phyloP scores from a whole-genome alignment of 2,113 vertebrate species.

The Daboia siamensis region DNA sequence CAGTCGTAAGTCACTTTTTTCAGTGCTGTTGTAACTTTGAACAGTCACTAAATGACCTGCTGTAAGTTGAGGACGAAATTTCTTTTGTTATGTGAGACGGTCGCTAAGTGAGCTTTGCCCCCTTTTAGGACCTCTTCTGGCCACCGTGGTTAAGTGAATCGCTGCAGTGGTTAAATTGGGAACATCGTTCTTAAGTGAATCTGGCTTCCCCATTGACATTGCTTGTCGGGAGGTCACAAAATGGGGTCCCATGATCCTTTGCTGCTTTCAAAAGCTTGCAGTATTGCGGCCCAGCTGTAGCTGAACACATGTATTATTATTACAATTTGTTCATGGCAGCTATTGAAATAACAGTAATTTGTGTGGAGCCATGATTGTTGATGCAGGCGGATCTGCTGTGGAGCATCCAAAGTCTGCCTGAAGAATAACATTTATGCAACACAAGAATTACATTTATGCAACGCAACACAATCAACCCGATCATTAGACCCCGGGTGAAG shows the following conservation, averaged over 20 bases:
- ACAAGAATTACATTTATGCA: background rate
- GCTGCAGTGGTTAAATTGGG: no score
- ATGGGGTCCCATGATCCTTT: background rate
- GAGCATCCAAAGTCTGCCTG: background rate
- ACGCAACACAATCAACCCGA: background rate
- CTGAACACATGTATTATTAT: background rate
- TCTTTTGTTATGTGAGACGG: background rate
- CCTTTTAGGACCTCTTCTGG: background rate
- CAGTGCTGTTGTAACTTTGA: background rate
- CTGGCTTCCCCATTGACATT: no score
- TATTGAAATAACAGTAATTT: background rate
- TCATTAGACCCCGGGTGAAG: background rate
- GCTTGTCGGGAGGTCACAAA: background rate
- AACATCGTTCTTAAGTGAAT: background rate
- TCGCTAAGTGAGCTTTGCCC: background rate
- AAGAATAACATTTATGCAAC: background rate
- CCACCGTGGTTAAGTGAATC: background rate
- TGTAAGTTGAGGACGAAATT: background rate
- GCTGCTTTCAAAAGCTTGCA: background rate
- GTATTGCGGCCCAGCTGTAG: background rate
- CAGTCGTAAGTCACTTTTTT: background rate
- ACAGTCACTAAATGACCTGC: background rate
- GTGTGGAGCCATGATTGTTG: background rate
- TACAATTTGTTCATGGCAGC: background rate
- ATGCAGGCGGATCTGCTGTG: background rate